Evolutionary conservation across 2,113 vertebrate species (phyloP), one percentile per base, ranked within the genome.

Genomic region (Struthio camelus): DNA sequence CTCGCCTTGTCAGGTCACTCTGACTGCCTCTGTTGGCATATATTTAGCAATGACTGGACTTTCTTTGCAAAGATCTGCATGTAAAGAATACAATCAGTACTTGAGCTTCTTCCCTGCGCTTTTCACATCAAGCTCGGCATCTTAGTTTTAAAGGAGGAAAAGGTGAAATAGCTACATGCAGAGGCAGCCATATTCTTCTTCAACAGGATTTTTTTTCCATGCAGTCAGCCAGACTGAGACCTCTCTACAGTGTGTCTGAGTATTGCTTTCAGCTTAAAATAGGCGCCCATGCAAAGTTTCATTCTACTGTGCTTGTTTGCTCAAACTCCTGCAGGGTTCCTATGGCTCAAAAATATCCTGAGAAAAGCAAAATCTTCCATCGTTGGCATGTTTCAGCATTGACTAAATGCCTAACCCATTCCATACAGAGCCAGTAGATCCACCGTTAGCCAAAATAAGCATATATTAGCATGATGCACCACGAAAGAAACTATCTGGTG

Each of bases 61-160:
- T 98, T 98, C 98, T 99, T 99, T 99, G 98, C 98, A 99, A 98
- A 99, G 98, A 99, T 99, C 98, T 99, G 98, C 98, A 98, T 98
- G 98, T 98, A 99, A 98, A 99, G 98, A 98, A 99, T 98, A 99
- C 98, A 99, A 98, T 98, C 98, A 98, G 98, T 98, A 98, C 98
- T 98, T 98, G 98, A 98, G 98, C 98, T 97, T 99, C 98, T 98
- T 98, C 98, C 98, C 98, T 97, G 73, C 1, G 96, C 96, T 97
- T 98, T 97, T 97, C 97, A 98, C 98, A 96, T 98, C 97, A 98
- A 98, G 91, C 97, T 98, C 5, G 97, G 97, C 97, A 97, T 97
- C 96, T 98, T 97, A 97, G 98, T 97, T 97, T 97, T 97, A 98
- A 98, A 98, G 96, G 96, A 98, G 96, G 96, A 97, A 97, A 97